Percentiles rank a stretch among this genome's conserved stretches.
Conservation (phyloP, 1,140 invertebrate species). For the Gonatopus flavifemur region DNA sequence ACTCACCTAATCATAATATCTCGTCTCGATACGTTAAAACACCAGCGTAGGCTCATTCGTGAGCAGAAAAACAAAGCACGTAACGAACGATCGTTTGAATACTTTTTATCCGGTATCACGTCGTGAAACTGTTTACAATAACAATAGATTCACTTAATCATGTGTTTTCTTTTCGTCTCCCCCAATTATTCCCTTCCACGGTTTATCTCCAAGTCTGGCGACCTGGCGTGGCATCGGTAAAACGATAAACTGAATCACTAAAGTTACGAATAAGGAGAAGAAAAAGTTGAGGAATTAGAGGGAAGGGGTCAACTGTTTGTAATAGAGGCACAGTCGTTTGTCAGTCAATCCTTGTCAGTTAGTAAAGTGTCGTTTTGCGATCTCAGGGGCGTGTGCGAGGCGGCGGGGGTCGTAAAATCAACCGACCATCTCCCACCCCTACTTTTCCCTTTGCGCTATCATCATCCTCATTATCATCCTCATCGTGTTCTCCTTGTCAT, state of each 20-base stretch:
- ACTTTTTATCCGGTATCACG: constrained; percentile 26
- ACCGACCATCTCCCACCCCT: constrained; percentile 6
- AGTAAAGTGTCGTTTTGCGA: constrained; percentile 25
- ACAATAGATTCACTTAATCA: too few relatives aligned
- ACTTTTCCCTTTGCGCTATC: too few relatives aligned
- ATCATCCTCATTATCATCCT: too few relatives aligned
- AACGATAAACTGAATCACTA: constrained; percentile 51
- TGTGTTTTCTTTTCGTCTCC: constrained; percentile 5
- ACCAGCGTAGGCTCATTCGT: constrained; percentile 39
- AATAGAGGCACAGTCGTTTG: constrained; percentile 9
- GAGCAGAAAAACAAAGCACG: constrained; percentile 20
- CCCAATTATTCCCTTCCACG: constrained; percentile 9
- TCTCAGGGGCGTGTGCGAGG: constrained; percentile 43
- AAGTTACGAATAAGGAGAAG: too few relatives aligned
- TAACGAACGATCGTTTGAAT: constrained; percentile 18
- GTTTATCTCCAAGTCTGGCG: constrained; percentile 21
- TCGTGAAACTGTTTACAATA: too few relatives aligned
- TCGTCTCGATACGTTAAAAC: constrained; percentile 26
- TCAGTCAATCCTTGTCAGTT: neutral
- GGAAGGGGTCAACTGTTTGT: constrained; percentile 50
- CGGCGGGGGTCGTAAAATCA: constrained; percentile 34
- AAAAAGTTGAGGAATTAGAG: too few relatives aligned
- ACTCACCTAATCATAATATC: constrained; percentile 59
- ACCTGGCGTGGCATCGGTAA: constrained; percentile 43
- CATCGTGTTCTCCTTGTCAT: too few relatives aligned